These are phyloP conservation scores for Polyodon spathula DNA, from an alignment of 2,113 vertebrate species.

Conservation along the genomic window DNA sequence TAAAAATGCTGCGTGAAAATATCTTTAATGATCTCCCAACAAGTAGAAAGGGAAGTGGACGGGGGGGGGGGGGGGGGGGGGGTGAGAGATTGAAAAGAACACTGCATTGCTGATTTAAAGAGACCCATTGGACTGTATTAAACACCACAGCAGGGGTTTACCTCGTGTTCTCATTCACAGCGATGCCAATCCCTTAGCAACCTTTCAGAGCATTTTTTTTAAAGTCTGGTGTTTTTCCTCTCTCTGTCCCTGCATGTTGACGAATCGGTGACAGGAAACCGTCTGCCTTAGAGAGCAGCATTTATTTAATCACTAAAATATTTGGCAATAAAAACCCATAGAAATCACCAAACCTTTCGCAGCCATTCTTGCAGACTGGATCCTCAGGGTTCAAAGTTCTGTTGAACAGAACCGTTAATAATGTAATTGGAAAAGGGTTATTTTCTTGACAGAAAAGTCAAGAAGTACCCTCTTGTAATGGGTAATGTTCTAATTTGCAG, in stretches of 20 bases:
- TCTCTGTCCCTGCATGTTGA: background rate
- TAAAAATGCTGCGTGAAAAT: no score
- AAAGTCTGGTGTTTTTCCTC: background rate
- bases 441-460: background rate
- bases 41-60: background rate
- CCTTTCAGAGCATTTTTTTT: background rate
- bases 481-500: no score
- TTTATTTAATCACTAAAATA: background rate
- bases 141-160: background rate
- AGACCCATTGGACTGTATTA: constrained; percentile 2
- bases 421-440: no score
- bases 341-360: no score
- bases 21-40: no score
- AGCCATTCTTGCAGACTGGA: background rate
- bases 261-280: background rate
- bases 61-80: background rate
- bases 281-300: background rate
- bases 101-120: constrained; percentile 4
- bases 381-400: background rate
- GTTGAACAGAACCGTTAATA: no score
- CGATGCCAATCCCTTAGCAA: constrained; percentile 5
- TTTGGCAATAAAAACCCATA: no score
- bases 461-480: no score
- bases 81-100: no score
- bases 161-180: constrained; percentile 1